Evolutionary conservation across 2,797 vertebrate species (phyloP), one percentile per base, ranked within the genome.

Genomic region (Emys orbicularis): DNA sequence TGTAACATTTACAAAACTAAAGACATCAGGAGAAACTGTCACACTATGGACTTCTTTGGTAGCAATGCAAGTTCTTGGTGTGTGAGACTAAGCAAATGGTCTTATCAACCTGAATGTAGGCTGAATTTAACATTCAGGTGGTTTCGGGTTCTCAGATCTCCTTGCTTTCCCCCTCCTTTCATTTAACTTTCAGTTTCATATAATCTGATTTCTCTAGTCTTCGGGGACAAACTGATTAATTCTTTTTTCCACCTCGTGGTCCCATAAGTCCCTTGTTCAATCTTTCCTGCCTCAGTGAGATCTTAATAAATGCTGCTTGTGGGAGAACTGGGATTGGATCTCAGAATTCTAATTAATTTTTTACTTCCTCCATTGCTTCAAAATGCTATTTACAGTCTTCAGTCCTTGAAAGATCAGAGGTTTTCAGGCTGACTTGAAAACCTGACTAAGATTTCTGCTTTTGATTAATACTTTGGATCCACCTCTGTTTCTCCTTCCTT

Each of bases 271-370:
- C 74, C 88, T 92, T 93, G 93, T 95, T 97, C 94, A 97, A 93
- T 96, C 94, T 95, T 97, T 96, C 94, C 95, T 85, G 87, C 95
- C 97, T 98, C 94, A 93, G 92, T 96, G 95, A 96, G 96, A 97
- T 97, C 96, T 97, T 96, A 97, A 97, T 97, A 97, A 97, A 96
- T 93, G 94, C 95, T 95, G 96, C 95, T 93, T 95, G 93, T 96
- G 95, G 95, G 96, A 92, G 94, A 96, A 86, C 92, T 94, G 87
- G 95, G 93, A 96, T 92, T 95, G 95, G 92, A 94, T 96, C 95
- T 96, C 88, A 86, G 94, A 89, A 93, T 84, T 91, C 91, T 97
- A 97, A 98, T 97, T 97, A 96, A 97, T 98, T 95, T 93, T 94
- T 93, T 89, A 95, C 95, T 97, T 96, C 95, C 92, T 97, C 88